A percentile compares a stretch with the other conserved stretches of the same genome.
Conservation (phyloP, 2,797 vertebrate genomes). For the Hirundo rustica region DNA sequence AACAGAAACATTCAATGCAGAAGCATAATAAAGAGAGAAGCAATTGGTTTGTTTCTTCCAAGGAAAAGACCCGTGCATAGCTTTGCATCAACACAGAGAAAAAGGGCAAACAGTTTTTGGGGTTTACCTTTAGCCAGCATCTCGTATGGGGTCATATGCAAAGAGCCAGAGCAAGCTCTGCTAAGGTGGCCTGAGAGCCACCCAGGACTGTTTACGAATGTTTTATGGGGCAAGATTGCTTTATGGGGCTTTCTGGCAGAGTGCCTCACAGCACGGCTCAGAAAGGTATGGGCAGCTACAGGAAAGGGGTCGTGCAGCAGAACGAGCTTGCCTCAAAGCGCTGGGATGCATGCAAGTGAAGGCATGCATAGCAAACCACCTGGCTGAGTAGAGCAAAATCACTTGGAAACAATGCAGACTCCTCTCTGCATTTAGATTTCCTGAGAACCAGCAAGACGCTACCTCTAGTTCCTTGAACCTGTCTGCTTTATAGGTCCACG, state of each 20-base stretch:
- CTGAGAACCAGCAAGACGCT: neutral
- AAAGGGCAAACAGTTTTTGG: neutral
- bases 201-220: neutral
- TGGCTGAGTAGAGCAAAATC: rapidly evolving
- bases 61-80: neutral
- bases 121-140: neutral
- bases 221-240: neutral
- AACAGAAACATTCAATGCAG: neutral
- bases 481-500: neutral
- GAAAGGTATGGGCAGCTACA: neutral
- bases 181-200: neutral
- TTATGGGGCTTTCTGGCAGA: neutral
- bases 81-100: neutral
- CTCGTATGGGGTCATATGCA: neutral
- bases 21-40: neutral
- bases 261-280: neutral
- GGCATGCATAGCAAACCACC: neutral
- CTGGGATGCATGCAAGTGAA: neutral
- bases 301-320: neutral
- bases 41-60: neutral
- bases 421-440: neutral
- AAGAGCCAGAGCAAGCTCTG: neutral
- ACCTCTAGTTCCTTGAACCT: neutral
- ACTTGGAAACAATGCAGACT: neutral
- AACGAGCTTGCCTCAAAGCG: neutral